Conservation (phyloP, 2,113 vertebrate genomes). For the Ochotona princeps region DNA sequence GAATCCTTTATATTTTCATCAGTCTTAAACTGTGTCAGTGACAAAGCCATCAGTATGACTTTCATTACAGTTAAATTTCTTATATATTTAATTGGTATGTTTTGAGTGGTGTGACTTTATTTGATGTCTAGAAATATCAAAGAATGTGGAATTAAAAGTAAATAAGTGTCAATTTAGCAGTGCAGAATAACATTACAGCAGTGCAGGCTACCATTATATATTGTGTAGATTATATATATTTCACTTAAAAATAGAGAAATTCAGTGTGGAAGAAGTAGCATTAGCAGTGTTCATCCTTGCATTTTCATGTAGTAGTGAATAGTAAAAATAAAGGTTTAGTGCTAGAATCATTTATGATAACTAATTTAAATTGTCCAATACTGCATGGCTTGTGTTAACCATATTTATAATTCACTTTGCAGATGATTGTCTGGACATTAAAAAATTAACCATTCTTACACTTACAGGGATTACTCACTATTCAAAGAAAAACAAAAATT, state of each 20-base stretch:
- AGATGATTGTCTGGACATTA: neutral
- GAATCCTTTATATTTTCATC: conserved; percentile 22
- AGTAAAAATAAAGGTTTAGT: conserved; percentile 31
- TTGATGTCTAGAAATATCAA: conserved; percentile 19
- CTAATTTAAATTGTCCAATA: conserved; percentile 6
- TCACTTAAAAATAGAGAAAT: conserved; percentile 34
- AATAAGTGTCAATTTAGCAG: conserved; percentile 11
- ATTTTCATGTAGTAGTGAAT: neutral
- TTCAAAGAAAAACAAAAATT: conserved; percentile 9
- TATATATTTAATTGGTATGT: conserved; percentile 9
- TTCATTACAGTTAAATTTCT: conserved; percentile 41
- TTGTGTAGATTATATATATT: conserved; percentile 22
- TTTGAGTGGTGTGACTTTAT: conserved; percentile 27
- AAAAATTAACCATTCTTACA: neutral
- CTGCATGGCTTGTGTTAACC: neutral
- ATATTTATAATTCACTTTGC: neutral
- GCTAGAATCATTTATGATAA: conserved; percentile 3
- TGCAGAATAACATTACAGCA: neutral
- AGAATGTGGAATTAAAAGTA: conserved; percentile 29
- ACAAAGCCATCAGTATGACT: neutral
- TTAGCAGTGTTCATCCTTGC: neutral
- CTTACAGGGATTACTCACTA: neutral
- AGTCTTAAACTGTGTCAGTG: neutral
- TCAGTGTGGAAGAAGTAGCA: neutral
- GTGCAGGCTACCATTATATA: neutral